Base-by-base conservation (phyloP, 2,888 invertebrate genomes). In the Ernsta delagoae region DNA sequence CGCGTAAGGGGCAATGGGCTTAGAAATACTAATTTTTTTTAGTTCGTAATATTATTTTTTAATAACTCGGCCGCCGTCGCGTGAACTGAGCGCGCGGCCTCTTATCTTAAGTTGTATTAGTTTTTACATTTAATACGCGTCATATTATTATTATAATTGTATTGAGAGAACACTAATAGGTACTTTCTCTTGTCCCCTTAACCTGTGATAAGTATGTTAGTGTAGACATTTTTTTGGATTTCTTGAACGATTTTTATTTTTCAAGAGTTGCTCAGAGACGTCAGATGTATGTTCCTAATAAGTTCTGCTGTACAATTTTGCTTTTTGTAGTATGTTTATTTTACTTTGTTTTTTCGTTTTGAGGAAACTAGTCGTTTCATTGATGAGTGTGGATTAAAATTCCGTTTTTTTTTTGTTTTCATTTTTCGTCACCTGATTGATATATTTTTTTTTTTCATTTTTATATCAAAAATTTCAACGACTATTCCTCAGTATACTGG, bases 201-300 rank as follows among this genome's bases (percentile, higher is more conserved):
- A 93, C 92, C 92, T 93, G 92, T 93, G 92, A 93, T 93, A 93
- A 93, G 92, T 92, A 93, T 88, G 88, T 92, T 92, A 92, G 92
- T 86, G 80, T 86, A 90, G 85, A 83, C 76, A 24, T 24, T 53
- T 53, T 81, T 83, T 86, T 86, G 84, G 81, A 88, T 88, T 91
- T 89, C 90, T 92, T 89, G 89, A 85, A 84, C 78, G 83, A 75
- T 81, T 77, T 82, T 54, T 54, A 31, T 54, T 54, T 82, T 81
- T 86, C 86, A 85, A 88, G 89, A 84, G 80, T 87, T 89, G 91
- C 91, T 90, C 90, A 89, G 88, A 85, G 80, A 83, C 83, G 85
- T 84, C 88, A 87, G 83, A 83, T 83, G 86, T 87, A 87, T 88
- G 90, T 92, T 91, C 91, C 92, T 91, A 89, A 86, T 84, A 77